phyloP scores from a whole-genome alignment of 2,888 invertebrate genomes.

The Cactoblastis cactorum region DNA sequence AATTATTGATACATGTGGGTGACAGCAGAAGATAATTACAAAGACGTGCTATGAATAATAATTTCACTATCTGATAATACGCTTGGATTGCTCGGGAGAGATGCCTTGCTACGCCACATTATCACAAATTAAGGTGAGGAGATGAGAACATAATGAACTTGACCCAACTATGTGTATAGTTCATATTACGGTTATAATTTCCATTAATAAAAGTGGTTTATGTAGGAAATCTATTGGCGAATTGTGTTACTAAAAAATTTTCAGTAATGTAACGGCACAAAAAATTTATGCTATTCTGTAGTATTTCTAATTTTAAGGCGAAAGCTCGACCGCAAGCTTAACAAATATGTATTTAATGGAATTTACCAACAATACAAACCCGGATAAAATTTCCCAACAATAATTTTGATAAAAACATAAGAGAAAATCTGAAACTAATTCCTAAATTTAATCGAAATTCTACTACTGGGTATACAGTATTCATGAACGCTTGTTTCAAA shows the following conservation, averaged over 20 bases:
- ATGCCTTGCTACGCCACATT: not conserved
- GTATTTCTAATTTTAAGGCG: not conserved
- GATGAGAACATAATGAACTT: not conserved
- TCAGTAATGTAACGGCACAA: too few relatives aligned
- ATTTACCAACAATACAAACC: not conserved
- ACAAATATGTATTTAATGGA: not conserved
- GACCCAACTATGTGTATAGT: too few relatives aligned
- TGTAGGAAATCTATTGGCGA: too few relatives aligned
- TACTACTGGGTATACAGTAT: constrained; percentile 32
- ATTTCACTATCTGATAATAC: constrained; percentile 45
- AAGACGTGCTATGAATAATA: constrained; percentile 57
- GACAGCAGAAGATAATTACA: constrained; percentile 45
- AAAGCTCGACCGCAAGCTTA: not conserved
- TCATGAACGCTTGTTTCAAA: constrained; percentile 38
- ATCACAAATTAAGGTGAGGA: not conserved
- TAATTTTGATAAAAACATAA: not conserved
- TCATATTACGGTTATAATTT: too few relatives aligned
- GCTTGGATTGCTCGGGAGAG: constrained; percentile 24
- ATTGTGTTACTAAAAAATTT: too few relatives aligned
- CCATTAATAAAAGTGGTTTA: too few relatives aligned
- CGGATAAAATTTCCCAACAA: not conserved
- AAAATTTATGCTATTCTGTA: not conserved
- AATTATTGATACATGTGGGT: constrained; percentile 39
- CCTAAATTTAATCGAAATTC: constrained; percentile 35
- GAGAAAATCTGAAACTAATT: constrained; percentile 28